Evolutionary conservation across 2,888 invertebrate species (phyloP), one percentile per base, ranked within the genome.

Genomic region (Lumbricus terrestris): DNA sequence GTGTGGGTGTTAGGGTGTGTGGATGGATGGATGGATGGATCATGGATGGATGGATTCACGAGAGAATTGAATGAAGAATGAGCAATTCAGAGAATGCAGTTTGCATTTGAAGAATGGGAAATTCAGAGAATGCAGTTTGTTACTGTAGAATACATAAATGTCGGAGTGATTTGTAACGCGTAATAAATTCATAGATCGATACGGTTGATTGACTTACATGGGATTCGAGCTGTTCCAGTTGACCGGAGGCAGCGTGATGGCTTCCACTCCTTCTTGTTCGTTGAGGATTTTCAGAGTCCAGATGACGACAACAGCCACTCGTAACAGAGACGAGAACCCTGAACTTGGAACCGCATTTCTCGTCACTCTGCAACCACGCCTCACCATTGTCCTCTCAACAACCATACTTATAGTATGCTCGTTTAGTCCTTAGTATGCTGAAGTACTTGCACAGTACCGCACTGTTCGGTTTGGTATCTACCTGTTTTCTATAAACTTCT

Each of bases 211-310:
- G 83, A 85, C 85, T 85, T 35, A 85, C 85, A 85, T 85, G 16
- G 85, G 35, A 37, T 85, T 85, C 37, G 85, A 85, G 16, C 8
- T 85, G 85, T 85, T 85, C 85, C 85, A 85, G 85, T 35, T 35
- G 85, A 85, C 37, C 35, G 85, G 85, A 8, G 85, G 35, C 2
- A 85, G 85, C 35, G 35, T 85, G 1, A 85, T 37, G 5, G 85
- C 85, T 4, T 35, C 85, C 85, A 85, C 85, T 35, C 37, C 85
- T 83, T 33, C 15, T 23, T 4, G 35, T 37, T 37, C 37, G 85
- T 34, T 85, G 35, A 85, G 35, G 35, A 85, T 85, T 33, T 23
- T 85, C 37, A 85, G 85, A 85, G n/a, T 35, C 85, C 85, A 85
- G 85, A 23, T 37, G 13, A 85, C 85, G 85, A 85, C 15, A 18